A percentile compares a stretch with the other conserved stretches of the same genome.
phyloP scores from a whole-genome alignment of 1,140 invertebrate species.

The Leguminivora glycinivorella region DNA sequence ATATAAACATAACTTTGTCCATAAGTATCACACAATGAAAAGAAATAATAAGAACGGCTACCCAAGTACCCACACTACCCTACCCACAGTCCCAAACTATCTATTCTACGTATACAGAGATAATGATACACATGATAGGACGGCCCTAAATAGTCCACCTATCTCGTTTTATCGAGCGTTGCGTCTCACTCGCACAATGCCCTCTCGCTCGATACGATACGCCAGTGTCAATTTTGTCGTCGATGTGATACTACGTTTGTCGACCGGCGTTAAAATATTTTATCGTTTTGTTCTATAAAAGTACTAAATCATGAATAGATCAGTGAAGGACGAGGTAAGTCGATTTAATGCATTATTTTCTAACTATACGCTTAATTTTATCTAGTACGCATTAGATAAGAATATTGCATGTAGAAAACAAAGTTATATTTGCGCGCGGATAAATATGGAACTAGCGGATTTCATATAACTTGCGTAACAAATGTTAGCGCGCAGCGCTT shows the following conservation, averaged over 20 bases:
- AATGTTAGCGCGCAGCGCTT: neutral
- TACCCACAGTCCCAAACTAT: neutral
- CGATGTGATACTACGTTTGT: conserved; percentile 8
- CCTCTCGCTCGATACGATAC: conserved; percentile 19
- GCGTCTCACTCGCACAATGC: neutral
- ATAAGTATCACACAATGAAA: no score
- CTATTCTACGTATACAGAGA: neutral
- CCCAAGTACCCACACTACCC: neutral
- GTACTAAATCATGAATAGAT: neutral
- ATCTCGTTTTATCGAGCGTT: conserved; percentile 13
- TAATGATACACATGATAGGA: neutral
- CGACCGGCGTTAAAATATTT: conserved; percentile 11
- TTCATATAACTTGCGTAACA: neutral
- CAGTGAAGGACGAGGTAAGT: conserved; percentile 9
- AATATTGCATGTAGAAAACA: conserved; percentile 17
- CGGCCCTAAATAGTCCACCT: neutral
- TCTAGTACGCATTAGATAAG: conserved; percentile 23
- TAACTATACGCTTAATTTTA: neutral
- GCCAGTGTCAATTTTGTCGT: conserved; percentile 26
- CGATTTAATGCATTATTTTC: neutral
- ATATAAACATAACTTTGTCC: no score
- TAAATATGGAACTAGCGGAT: neutral
- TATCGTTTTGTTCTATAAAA: neutral
- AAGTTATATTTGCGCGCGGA: conserved; percentile 1
- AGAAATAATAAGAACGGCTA: neutral